A percentile compares a stretch with the other conserved stretches of the same genome.
phyloP scores from a whole-genome alignment of 2,888 invertebrate genomes.

The Stenodema calcarata region DNA sequence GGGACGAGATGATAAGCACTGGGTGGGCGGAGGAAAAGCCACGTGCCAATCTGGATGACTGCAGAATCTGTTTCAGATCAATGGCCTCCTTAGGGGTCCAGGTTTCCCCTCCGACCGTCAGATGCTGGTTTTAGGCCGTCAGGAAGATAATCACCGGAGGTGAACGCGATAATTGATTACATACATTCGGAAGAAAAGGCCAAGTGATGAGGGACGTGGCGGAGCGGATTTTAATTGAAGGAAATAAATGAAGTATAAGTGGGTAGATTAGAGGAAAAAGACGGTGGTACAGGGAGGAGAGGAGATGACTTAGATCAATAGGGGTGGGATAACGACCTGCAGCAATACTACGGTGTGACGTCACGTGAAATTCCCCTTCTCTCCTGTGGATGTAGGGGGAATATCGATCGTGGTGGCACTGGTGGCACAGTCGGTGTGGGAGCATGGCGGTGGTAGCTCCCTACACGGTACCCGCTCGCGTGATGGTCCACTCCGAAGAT shows the following conservation, averaged over 20 bases:
- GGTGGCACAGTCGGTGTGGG: conserved; percentile 47
- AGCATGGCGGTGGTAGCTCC: conserved; percentile 49
- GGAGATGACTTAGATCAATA: conserved; percentile 52
- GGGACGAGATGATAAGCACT: neutral
- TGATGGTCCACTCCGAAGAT: conserved; percentile 13
- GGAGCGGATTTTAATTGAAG: neutral
- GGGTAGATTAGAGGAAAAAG: conserved; percentile 17
- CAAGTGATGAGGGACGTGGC: neutral
- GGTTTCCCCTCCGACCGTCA: neutral
- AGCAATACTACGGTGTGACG: conserved; percentile 53
- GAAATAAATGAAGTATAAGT: conserved; percentile 8
- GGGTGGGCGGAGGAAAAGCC: neutral
- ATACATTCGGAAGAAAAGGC: neutral
- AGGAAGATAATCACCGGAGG: too few relatives aligned
- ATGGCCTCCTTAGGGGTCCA: conserved; percentile 10
- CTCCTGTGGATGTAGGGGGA: neutral
- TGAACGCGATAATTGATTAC: too few relatives aligned
- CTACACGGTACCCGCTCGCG: conserved; percentile 23
- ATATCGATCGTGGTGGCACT: conserved; percentile 42
- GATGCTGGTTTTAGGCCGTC: too few relatives aligned
- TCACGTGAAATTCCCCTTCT: conserved; percentile 33
- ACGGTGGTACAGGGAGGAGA: conserved; percentile 23
- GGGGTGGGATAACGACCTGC: conserved; percentile 53
- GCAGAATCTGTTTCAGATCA: conserved; percentile 39
- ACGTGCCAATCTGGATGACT: conserved; percentile 37